phyloP scores from a whole-genome alignment of 2,888 invertebrate genomes.

The Catotricha subobsoleta region DNA sequence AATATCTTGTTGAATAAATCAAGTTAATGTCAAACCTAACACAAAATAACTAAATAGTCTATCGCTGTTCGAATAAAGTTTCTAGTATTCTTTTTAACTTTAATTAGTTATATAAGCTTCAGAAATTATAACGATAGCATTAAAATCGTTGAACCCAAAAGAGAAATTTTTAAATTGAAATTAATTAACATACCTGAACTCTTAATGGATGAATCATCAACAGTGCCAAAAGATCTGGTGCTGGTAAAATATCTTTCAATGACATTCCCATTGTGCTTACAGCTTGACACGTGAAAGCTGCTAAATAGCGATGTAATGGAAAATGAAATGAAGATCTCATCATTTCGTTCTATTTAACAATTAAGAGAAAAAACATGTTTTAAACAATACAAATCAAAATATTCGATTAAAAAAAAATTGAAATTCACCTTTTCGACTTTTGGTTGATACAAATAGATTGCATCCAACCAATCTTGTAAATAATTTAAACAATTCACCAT shows the following conservation, averaged over 20 bases:
- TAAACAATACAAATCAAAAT: too few species aligned
- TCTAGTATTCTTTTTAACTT: too few species aligned
- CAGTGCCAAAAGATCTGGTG: conserved; percentile 55
- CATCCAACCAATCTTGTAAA: conserved; percentile 76
- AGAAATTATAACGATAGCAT: too few species aligned
- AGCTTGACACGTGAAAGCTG: conserved; percentile 71
- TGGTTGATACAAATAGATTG: conserved; percentile 54
- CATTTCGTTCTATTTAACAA: conserved; percentile 45
- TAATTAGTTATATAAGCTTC: too few species aligned
- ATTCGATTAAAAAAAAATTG: too few species aligned
- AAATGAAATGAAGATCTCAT: conserved; percentile 90
- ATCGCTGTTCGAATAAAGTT: too few species aligned
- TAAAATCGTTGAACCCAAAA: too few species aligned
- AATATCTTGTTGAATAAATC: too few species aligned
- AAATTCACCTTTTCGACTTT: conserved; percentile 40
- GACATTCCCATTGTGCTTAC: conserved; percentile 61
- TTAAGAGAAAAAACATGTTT: too few species aligned
- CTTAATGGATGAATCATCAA: conserved; percentile 82
- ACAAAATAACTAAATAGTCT: too few species aligned
- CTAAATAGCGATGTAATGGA: conserved; percentile 87
- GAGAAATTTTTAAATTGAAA: too few species aligned
- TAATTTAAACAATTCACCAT: conserved; percentile 57
- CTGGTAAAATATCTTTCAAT: conserved; percentile 62
- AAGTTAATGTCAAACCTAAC: too few species aligned
- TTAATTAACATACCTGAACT: conserved; percentile 83